Percentiles rank a stretch among this genome's conserved stretches.
Evolutionary conservation across 2,113 vertebrate genomes (phyloP).

Genomic region (Lasiurus borealis): DNA sequence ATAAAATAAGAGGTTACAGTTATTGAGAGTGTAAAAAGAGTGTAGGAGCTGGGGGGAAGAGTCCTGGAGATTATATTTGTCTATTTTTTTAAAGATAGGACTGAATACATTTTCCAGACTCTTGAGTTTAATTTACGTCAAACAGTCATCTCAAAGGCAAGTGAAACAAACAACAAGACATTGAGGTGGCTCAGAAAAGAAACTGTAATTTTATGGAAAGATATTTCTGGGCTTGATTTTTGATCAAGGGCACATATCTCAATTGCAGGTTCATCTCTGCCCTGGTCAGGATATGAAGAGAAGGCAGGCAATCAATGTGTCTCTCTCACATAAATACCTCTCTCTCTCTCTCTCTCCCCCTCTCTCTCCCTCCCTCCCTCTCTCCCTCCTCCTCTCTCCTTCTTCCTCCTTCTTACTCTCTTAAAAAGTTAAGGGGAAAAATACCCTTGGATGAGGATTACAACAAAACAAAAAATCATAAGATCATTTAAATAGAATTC

Average conservation of each 20-base stretch:
- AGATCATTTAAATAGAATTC: background rate
- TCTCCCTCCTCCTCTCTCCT: too few species aligned
- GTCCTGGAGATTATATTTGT: conserved; percentile 36
- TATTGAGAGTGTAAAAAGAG: background rate
- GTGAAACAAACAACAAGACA: conserved; percentile 55
- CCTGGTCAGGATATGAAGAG: too few species aligned
- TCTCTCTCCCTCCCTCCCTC: too few species aligned
- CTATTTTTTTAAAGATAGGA: conserved; percentile 43
- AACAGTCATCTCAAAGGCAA: conserved; percentile 78
- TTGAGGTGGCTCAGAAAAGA: background rate
- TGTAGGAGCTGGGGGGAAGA: conserved; percentile 23
- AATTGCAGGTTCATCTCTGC: too few species aligned
- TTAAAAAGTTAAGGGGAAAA: too few species aligned
- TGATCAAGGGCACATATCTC: too few species aligned
- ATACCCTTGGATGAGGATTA: too few species aligned
- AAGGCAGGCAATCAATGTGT: too few species aligned
- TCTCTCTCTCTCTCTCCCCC: too few species aligned
- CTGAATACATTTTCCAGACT: conserved; percentile 74
- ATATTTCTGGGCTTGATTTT: background rate
- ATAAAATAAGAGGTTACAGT: conserved; percentile 61
- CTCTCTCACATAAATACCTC: too few species aligned
- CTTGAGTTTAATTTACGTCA: conserved; percentile 78
- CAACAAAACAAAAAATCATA: background rate
- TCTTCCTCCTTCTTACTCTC: too few species aligned
- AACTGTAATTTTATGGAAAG: background rate